Conservation (phyloP, 1,140 invertebrate genomes). For the Caenorhabditis elegans region DNA sequence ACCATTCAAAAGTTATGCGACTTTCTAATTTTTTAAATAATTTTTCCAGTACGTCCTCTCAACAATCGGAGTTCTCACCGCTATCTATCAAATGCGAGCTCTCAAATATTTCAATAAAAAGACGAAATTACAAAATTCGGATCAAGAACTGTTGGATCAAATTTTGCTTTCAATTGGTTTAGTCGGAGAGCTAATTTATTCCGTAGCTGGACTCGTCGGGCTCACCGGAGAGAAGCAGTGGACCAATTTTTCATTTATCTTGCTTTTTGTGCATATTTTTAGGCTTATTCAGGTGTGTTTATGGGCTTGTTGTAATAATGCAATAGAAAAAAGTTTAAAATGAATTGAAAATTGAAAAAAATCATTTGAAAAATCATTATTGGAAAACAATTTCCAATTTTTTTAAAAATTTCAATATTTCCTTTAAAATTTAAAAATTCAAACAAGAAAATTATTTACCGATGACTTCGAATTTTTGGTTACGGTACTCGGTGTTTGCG, state of each 20-base stretch:
- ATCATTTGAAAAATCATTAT: no score
- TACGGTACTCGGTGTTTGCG: no score
- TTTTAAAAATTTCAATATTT: no score
- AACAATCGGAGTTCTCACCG: slow-evolving; percentile 54
- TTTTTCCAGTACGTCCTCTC: slow-evolving; percentile 54
- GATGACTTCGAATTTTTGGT: no score
- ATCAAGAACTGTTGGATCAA: slow-evolving; percentile 60
- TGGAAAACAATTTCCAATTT: no score
- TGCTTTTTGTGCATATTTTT: slow-evolving; percentile 61
- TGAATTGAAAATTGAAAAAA: no score
- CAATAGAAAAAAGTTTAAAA: no score
- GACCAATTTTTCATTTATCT: slow-evolving; percentile 54
- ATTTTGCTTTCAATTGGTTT: slow-evolving; percentile 60
- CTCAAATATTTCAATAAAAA: slow-evolving; percentile 52
- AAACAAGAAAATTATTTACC: no score
- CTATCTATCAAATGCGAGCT: slow-evolving; percentile 60
- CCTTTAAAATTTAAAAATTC: no score
- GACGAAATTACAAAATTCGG: slow-evolving; percentile 22
- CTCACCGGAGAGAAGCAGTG: slow-evolving; percentile 57
- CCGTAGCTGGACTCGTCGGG: slow-evolving; percentile 61
- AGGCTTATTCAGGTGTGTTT: slow-evolving; percentile 56
- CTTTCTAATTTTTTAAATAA: slow-evolving; percentile 22
- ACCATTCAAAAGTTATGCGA: no score
- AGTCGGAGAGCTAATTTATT: slow-evolving; percentile 64
- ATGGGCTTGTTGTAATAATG: no score